Evolutionary conservation across 1,140 invertebrate species (phyloP).

Genomic region (Cheumatopsyche charites): DNA sequence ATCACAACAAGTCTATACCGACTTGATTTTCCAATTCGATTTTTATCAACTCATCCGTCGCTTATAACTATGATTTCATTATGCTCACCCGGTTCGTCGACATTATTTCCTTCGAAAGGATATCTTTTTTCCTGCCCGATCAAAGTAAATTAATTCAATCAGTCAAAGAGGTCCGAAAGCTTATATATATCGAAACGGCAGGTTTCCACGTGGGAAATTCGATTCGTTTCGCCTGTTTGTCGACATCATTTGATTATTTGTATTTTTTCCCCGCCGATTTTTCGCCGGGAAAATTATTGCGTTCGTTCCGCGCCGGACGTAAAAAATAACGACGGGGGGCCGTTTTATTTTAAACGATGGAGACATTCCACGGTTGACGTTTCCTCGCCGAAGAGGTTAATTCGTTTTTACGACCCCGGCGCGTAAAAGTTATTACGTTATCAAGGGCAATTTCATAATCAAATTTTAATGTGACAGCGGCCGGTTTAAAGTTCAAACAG

Average conservation of each 20-base stretch:
- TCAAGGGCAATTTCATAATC: constrained; percentile 10
- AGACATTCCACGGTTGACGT: background rate
- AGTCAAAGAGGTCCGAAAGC: background rate
- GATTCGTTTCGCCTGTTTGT: too few species aligned
- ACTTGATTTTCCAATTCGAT: background rate
- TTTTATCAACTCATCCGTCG: constrained; percentile 12
- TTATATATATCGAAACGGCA: background rate
- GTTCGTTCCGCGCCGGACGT: background rate
- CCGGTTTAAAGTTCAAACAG: background rate
- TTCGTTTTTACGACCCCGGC: constrained; percentile 10
- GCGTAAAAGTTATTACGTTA: constrained; percentile 16
- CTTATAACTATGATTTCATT: constrained; percentile 20
- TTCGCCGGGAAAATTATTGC: background rate
- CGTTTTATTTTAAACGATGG: background rate
- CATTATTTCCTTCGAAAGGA: constrained; percentile 8
- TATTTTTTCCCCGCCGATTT: too few species aligned
- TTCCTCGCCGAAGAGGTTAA: constrained; percentile 2
- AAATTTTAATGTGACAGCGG: constrained; percentile 19
- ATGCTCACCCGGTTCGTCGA: background rate
- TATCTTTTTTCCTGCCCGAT: constrained; percentile 2
- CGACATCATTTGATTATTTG: too few species aligned
- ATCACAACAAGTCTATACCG: too few species aligned
- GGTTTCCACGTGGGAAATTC: too few species aligned
- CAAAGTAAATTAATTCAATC: constrained; percentile 19
- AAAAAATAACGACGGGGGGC: background rate